These are phyloP conservation scores for Drosophila pseudoananassae DNA, from an alignment of 1,140 invertebrate genomes.

Conservation along the genomic window DNA sequence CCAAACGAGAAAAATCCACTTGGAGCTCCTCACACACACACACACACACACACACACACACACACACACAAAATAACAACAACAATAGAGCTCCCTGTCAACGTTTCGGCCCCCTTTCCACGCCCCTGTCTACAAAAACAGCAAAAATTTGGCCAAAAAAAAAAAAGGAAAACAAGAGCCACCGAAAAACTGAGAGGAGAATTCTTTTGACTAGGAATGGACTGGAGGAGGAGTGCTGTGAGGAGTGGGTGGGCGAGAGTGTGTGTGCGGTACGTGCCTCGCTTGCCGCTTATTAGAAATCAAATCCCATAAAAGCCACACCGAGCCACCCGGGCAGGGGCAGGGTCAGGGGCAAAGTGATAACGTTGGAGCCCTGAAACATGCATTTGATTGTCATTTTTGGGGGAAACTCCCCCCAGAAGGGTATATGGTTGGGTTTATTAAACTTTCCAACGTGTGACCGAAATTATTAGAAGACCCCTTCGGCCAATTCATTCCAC, in stretches of 20 bases:
- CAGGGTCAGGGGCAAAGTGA: background rate
- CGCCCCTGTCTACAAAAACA: background rate
- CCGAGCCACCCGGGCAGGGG: constrained; percentile 54
- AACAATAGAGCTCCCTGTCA: constrained; percentile 53
- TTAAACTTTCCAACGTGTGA: background rate
- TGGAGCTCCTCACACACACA: constrained; percentile 6
- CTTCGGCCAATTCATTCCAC: background rate
- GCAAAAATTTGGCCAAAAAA: background rate
- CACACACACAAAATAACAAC: constrained; percentile 22
- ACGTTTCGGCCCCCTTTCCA: constrained; percentile 33
- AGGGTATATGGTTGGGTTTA: background rate
- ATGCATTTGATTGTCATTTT: background rate
- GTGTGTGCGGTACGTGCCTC: constrained; percentile 65
- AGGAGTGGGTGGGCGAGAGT: constrained; percentile 12
- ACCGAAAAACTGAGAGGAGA: constrained; percentile 33
- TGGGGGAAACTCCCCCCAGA: background rate
- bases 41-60: constrained; percentile 15
- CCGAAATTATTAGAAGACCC: no score
- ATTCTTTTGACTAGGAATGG: constrained; percentile 44
- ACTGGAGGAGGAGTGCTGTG: constrained; percentile 24
- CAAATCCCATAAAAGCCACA: constrained; percentile 81
- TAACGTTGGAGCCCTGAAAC: background rate
- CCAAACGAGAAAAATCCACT: constrained; percentile 68
- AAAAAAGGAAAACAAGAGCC: constrained; percentile 44
- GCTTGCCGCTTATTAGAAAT: constrained; percentile 81